These are phyloP conservation scores for Caenorhabditis doughertyi DNA, from an alignment of 2,888 invertebrate species.

Conservation along the genomic window DNA sequence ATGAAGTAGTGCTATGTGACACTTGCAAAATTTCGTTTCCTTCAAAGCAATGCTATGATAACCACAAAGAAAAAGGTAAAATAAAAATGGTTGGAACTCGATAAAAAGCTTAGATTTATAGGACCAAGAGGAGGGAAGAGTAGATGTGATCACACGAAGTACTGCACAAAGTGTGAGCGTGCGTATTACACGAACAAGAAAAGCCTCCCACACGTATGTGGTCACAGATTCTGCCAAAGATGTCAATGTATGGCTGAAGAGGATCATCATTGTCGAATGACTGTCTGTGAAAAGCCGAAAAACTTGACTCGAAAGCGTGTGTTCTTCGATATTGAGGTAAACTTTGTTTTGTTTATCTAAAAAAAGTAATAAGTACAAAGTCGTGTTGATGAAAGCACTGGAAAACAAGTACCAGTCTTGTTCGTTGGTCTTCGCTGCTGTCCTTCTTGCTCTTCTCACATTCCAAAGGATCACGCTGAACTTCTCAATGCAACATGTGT, in stretches of 20 bases:
- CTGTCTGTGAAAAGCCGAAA: neutral
- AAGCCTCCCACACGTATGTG: neutral
- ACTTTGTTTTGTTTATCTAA: too few species aligned
- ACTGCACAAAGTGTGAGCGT: neutral
- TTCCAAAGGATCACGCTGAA: neutral
- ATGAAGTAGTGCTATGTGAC: neutral
- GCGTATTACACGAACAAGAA: neutral
- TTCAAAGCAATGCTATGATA: neutral
- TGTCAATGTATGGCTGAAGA: neutral
- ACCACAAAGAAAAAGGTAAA: neutral
- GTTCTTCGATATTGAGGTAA: constrained; percentile 4
- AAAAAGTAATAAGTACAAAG: too few species aligned
- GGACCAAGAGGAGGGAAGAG: neutral
- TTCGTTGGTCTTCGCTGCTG: neutral
- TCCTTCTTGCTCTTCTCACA: neutral
- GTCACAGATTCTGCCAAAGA: neutral
- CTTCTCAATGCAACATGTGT: neutral
- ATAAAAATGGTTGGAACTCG: neutral
- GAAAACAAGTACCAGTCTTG: too few species aligned
- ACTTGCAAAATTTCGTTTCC: neutral
- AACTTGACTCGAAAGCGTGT: neutral
- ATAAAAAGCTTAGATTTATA: neutral
- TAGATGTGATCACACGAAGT: neutral
- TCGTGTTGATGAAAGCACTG: too few species aligned
- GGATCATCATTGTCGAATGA: neutral